phyloP scores from a whole-genome alignment of 2,888 invertebrate genomes.

The Himalopsyche kuldschensis region DNA sequence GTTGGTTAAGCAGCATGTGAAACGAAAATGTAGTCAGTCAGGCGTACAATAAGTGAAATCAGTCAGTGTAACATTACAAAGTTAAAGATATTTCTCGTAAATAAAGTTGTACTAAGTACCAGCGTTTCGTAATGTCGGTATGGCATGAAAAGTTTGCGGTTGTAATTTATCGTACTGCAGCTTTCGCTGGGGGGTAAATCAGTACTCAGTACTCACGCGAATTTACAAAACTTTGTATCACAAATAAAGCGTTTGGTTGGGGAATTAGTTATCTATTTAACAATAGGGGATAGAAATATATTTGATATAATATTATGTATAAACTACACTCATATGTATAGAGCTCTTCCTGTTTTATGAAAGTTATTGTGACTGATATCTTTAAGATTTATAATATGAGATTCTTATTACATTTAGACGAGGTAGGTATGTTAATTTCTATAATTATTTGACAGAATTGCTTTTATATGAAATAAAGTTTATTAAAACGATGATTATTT shows the following conservation, averaged over 20 bases:
- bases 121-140: background rate
- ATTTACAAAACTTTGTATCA: background rate
- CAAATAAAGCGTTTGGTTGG: background rate
- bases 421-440: no score
- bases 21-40: background rate
- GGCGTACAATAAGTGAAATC: background rate
- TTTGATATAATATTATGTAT: background rate
- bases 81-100: background rate
- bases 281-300: background rate
- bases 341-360: background rate
- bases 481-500: no score
- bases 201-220: background rate
- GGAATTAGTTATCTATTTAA: background rate
- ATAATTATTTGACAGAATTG: no score
- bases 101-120: background rate
- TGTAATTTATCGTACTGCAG: background rate
- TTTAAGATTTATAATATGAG: no score
- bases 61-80: background rate
- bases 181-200: background rate
- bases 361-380: no score
- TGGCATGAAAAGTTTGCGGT: background rate
- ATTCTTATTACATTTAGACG: no score
- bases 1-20: background rate
- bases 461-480: no score
- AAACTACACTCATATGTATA: background rate